These are phyloP conservation scores for Aleiodes testaceus DNA, from an alignment of 2,888 invertebrate genomes.

Conservation along the genomic window DNA sequence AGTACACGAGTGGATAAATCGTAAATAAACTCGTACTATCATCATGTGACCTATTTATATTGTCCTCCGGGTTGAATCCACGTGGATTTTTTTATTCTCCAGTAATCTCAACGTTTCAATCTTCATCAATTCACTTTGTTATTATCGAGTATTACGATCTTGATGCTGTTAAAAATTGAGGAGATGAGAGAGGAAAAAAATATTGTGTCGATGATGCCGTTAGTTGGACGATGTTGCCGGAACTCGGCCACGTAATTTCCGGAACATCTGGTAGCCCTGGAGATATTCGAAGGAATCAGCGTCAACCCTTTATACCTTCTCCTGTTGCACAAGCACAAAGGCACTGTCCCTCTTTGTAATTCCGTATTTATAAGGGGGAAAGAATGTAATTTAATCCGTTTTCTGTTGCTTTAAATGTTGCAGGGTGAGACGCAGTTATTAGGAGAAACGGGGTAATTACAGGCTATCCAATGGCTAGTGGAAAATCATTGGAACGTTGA, in stretches of 20 bases:
- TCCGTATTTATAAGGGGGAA: conserved; percentile 6
- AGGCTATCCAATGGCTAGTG: conserved; percentile 51
- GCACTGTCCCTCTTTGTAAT: conserved; percentile 9
- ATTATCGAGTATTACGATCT: too few relatives aligned
- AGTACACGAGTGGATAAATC: conserved; percentile 2
- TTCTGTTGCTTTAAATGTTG: conserved; percentile 14
- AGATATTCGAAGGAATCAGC: neutral
- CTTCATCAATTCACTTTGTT: too few relatives aligned
- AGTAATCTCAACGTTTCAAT: neutral
- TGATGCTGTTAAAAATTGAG: neutral
- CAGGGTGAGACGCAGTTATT: conserved; percentile 35
- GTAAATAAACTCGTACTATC: conserved; percentile 22
- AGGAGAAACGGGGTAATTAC: conserved; percentile 56
- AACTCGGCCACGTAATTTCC: conserved; percentile 19
- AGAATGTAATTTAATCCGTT: conserved; percentile 29
- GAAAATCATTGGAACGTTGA: conserved; percentile 57
- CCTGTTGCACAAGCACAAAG: conserved; percentile 19
- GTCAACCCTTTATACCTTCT: conserved; percentile 10
- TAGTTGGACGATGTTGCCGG: conserved; percentile 6
- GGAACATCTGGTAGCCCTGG: conserved; percentile 23
- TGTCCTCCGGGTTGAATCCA: conserved; percentile 9
- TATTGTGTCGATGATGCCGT: conserved; percentile 12
- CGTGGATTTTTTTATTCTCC: neutral
- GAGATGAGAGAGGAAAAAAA: neutral
- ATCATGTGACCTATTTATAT: conserved; percentile 23